These are phyloP conservation scores for Drosophila kohkoa DNA, from an alignment of 1,140 invertebrate species.

Conservation along the genomic window DNA sequence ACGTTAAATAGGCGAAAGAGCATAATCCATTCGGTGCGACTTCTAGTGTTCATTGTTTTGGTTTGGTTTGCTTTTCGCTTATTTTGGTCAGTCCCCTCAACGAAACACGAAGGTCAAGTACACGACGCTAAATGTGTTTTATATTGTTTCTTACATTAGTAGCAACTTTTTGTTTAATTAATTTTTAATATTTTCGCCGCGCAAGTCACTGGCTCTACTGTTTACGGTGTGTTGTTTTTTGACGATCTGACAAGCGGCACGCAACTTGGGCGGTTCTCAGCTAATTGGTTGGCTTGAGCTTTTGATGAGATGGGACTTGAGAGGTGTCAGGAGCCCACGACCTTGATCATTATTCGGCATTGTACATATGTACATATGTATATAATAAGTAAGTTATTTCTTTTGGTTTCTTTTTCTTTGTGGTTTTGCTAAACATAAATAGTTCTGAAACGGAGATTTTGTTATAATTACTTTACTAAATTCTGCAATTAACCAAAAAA, in stretches of 20 bases:
- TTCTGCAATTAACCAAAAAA: no score
- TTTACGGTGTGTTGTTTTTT: slow-evolving; percentile 4
- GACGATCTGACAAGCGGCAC: slow-evolving; percentile 59
- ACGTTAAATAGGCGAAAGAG: background rate
- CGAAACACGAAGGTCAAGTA: slow-evolving; percentile 55
- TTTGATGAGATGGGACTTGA: background rate
- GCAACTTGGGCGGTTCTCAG: slow-evolving; percentile 47
- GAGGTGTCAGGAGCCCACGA: slow-evolving; percentile 6
- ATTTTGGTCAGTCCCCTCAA: slow-evolving; percentile 36
- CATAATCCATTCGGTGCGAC: slow-evolving; percentile 13
- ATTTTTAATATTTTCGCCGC: slow-evolving; percentile 57
- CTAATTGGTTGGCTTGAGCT: slow-evolving; percentile 35
- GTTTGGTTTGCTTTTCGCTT: slow-evolving; percentile 30
- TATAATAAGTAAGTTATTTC: no score
- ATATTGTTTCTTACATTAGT: slow-evolving; percentile 63
- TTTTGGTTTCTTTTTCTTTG: no score
- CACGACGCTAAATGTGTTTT: slow-evolving; percentile 60
- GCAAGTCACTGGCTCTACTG: slow-evolving; percentile 25
- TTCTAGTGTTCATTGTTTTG: slow-evolving; percentile 16
- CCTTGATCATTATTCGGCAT: slow-evolving; percentile 16
- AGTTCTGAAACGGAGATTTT: no score
- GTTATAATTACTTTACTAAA: no score
- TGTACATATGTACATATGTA: background rate
- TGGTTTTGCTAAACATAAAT: no score
- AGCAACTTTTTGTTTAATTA: slow-evolving; percentile 60